phyloP scores from a whole-genome alignment of 2,888 invertebrate species.

The Pollenia labialis region DNA sequence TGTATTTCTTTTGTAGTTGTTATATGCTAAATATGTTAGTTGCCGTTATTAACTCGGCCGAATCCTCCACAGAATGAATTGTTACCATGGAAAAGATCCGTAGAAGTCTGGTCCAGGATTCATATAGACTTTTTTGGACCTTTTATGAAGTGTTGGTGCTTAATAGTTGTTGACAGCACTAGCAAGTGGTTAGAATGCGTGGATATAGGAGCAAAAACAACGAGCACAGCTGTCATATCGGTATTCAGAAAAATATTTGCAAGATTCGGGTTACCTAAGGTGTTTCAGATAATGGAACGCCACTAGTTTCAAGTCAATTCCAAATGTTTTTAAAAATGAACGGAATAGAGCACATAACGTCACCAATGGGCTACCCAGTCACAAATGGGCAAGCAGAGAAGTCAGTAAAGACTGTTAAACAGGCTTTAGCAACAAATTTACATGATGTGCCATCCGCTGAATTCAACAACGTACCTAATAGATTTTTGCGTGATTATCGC shows the following conservation, averaged over 20 bases:
- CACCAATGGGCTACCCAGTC: slow-evolving; percentile 6
- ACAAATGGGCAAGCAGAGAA: slow-evolving; percentile 31
- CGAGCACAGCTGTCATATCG: slow-evolving; percentile 49
- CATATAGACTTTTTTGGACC: slow-evolving; percentile 68
- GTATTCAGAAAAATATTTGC: slow-evolving; percentile 71
- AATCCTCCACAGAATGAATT: slow-evolving; percentile 57
- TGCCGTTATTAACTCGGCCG: too few relatives aligned
- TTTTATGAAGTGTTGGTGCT: slow-evolving; percentile 49
- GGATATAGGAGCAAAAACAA: slow-evolving; percentile 71
- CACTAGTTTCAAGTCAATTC: neutral
- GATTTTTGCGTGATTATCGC: neutral
- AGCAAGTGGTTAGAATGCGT: slow-evolving; percentile 75
- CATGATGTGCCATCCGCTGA: neutral
- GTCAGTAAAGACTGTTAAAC: slow-evolving; percentile 1
- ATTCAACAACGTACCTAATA: slow-evolving; percentile 7
- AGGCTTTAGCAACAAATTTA: neutral
- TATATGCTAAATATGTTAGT: too few relatives aligned
- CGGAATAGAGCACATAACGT: neutral
- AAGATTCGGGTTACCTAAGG: slow-evolving; percentile 75
- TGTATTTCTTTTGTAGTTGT: too few relatives aligned
- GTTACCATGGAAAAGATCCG: slow-evolving; percentile 64
- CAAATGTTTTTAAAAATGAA: too few relatives aligned
- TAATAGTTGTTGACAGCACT: slow-evolving; percentile 74
- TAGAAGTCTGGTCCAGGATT: slow-evolving; percentile 55
- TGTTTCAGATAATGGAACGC: slow-evolving; percentile 76